Conservation (phyloP, 2,113 vertebrate species). For the Glaucomys volans region DNA sequence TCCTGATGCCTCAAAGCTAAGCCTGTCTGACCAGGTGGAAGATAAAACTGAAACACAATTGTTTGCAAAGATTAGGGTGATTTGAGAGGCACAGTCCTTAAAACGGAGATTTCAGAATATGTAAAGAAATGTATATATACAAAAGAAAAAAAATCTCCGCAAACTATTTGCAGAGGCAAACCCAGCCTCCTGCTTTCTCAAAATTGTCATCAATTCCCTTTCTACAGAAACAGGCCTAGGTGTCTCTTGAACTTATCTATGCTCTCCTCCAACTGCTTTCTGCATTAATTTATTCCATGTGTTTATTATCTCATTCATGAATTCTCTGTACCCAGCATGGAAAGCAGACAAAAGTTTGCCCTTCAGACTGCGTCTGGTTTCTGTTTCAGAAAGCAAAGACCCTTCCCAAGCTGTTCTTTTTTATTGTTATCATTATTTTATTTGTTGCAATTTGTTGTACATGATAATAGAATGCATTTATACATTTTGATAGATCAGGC, state of each 20-base stretch:
- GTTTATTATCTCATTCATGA: slow-evolving; percentile 71
- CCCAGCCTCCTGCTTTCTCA: slow-evolving; percentile 61
- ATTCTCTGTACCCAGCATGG: slow-evolving; percentile 39
- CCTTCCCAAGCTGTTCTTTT: slow-evolving; percentile 32
- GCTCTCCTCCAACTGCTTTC: slow-evolving; percentile 65
- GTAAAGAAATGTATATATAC: background rate
- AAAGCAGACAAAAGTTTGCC: slow-evolving; percentile 66
- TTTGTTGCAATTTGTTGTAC: too few species aligned
- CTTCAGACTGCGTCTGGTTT: slow-evolving; percentile 75
- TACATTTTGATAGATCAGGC: too few species aligned
- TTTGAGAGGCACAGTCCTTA: background rate
- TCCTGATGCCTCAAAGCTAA: background rate
- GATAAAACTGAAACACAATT: background rate
- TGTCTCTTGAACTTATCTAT: slow-evolving; percentile 71
- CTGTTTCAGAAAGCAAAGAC: slow-evolving; percentile 67
- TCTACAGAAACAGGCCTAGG: slow-evolving; percentile 68
- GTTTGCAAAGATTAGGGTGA: background rate
- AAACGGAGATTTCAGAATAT: slow-evolving; percentile 26
- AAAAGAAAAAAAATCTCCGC: slow-evolving; percentile 50
- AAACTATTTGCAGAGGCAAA: background rate
- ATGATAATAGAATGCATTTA: too few species aligned
- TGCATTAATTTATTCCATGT: slow-evolving; percentile 70
- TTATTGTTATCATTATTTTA: too few species aligned
- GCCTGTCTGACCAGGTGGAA: background rate
- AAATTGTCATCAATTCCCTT: slow-evolving; percentile 53